Evolutionary conservation across 2,888 invertebrate genomes (phyloP), one percentile per base, ranked within the genome.

Genomic region (Trachelus troglodyta): DNA sequence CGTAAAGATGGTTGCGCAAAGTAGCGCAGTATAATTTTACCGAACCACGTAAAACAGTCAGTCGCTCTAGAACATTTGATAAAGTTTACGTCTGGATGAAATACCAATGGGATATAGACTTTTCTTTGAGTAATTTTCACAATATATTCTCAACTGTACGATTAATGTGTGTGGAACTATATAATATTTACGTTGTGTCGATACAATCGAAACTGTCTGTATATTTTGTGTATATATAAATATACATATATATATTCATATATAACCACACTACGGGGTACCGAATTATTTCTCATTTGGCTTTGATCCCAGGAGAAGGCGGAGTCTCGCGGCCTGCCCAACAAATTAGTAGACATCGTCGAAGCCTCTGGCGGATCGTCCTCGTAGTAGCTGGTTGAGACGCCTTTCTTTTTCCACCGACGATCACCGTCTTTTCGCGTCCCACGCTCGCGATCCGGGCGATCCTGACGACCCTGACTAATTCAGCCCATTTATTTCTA

Each of bases 271-370:
- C 56, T 23, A 56, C 56, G 56, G 56, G 56, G 56, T 56, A 56
- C 56, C 56, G 56, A 56, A 56, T 56, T 56, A 56, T 56, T 23
- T 56, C 56, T 56, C 56, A 23, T 23, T 82, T 85, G 85, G 84
- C 83, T 83, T 81, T 80, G 77, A 77, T 82, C 79, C 81, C 81
- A 82, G 84, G 74, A 77, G 74, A 81, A 82, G 83, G 83, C 82
- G 82, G 84, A 81, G 82, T 80, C 79, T 79, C 79, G 75, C 69
- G 68, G 81, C 77, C 83, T 77, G 83, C 84, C 85, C 83, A 85
- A 85, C 85, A 86, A 86, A 86, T 86, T 86, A 85, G 84, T 83
- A 82, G 81, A 82, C 84, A 83, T 85, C 82, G 81, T 80, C 80
- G 77, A 79, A 79, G 78, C 80, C 80, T 73, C 35, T 74, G 35